These are phyloP conservation scores for Henicopernis longicauda DNA, from an alignment of 2,113 vertebrate genomes.

Conservation along the genomic window DNA sequence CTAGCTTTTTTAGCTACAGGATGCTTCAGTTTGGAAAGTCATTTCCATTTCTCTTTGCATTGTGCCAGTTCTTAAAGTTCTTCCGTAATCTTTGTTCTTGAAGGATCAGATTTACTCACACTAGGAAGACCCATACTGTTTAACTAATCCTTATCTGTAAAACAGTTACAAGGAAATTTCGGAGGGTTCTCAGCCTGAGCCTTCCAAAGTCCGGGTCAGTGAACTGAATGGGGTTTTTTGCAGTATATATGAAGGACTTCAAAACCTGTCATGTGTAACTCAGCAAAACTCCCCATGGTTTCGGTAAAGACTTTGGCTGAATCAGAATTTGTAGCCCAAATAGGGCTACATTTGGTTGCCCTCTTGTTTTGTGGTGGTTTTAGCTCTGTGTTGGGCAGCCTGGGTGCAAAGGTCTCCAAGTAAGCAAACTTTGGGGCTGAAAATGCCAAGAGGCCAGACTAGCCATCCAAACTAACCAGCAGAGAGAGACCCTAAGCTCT, in stretches of 20 bases:
- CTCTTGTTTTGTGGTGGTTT: background rate
- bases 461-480: background rate
- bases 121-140: background rate
- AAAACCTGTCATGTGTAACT: background rate
- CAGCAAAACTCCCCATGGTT: background rate
- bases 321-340: background rate
- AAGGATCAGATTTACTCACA: background rate
- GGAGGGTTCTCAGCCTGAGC: background rate
- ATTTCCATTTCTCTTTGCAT: background rate
- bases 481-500: background rate
- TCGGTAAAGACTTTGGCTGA: background rate
- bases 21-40: background rate
- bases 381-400: background rate
- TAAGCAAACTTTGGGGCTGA: background rate
- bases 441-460: background rate
- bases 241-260: background rate
- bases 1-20: background rate
- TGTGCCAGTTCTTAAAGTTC: background rate
- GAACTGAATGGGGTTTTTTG: background rate
- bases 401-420: background rate
- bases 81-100: background rate
- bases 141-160: background rate
- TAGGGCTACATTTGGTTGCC: background rate
- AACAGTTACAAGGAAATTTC: background rate
- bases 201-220: background rate